These are phyloP conservation scores for Synergus itoensis DNA, from an alignment of 2,888 invertebrate genomes.

Conservation along the genomic window DNA sequence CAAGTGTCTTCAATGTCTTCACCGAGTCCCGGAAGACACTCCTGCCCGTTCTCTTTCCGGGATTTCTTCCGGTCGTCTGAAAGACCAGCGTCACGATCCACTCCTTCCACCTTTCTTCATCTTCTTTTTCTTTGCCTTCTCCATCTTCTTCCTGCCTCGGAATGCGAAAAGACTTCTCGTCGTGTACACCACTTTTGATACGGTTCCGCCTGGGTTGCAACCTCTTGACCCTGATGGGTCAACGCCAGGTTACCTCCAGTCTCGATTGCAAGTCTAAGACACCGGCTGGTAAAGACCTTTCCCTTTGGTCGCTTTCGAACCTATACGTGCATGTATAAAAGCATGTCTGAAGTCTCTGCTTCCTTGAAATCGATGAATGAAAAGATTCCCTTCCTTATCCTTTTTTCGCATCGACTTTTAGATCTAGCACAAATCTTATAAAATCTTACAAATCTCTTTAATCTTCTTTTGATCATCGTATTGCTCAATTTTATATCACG, in stretches of 20 bases:
- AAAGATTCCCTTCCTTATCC: neutral
- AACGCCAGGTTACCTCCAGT: constrained; percentile 47
- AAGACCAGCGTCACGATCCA: constrained; percentile 33
- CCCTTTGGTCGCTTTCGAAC: constrained; percentile 23
- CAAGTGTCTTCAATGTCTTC: constrained; percentile 1
- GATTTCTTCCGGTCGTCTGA: constrained; percentile 45
- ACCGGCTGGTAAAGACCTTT: constrained; percentile 47
- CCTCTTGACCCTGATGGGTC: constrained; percentile 64
- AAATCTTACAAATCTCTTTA: too few relatives aligned
- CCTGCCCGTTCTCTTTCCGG: constrained; percentile 50
- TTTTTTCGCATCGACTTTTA: neutral
- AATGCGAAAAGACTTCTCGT: constrained; percentile 41
- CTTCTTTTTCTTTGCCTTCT: constrained; percentile 52
- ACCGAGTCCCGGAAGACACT: constrained; percentile 44
- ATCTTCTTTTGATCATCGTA: neutral
- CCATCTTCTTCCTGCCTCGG: constrained; percentile 52
- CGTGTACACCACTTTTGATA: constrained; percentile 64
- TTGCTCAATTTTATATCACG: neutral
- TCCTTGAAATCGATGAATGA: constrained; percentile 22
- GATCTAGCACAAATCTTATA: neutral
- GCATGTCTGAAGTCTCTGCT: constrained; percentile 23
- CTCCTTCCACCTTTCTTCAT: constrained; percentile 32
- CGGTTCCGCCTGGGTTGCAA: constrained; percentile 65
- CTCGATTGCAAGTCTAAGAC: constrained; percentile 51
- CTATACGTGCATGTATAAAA: constrained; percentile 8